Evolutionary conservation across 1,140 invertebrate genomes (phyloP), one percentile per base, ranked within the genome.

Genomic region (Hycleus cichorii): DNA sequence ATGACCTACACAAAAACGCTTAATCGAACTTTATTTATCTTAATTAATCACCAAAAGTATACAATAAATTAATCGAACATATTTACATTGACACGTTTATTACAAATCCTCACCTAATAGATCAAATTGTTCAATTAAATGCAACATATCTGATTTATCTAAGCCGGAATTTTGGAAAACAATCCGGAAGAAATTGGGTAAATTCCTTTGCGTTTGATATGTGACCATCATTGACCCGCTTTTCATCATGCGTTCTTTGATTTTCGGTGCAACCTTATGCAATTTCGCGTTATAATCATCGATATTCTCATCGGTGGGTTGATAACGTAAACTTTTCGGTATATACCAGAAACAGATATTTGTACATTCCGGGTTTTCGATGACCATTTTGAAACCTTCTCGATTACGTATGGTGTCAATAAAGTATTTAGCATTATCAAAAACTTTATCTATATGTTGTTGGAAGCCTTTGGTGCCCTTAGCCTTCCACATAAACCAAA

Each of bases 401-500:
- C 87, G 72, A 25, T 81, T 70, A 44, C 78, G 79, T n/a, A 93
- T 83, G 44, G 83, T 76, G 11, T 84, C 75, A 0, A 82, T 79
- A 65, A 92, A 90, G 66, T 83, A 88, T 32, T 80, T 75, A 0
- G 88, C 82, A 59, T 88, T 83, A 38, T 86, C 81, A 64, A 91
- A 92, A 0, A 91, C 76, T 58, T 81, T 82, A 57, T 94, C 87
- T 9, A 95, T 80, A 70, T 94, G 91, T 26, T 80, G 79, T 62
- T 89, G 86, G 44, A 94, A 80, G 0, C 92, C 92, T 11, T 76
- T 72, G 1, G 82, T 87, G n/a, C 92, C 92, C 78, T 95, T 95
- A 1, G 91, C 91, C 68, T 93, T 93, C 95, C 95, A 97, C 93
- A 96, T 96, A 63, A 94, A 87, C 95, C 95, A 98, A 67, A 97